These are phyloP conservation scores for Dicentrarchus labrax DNA, from an alignment of 2,113 vertebrate genomes.

Conservation along the genomic window DNA sequence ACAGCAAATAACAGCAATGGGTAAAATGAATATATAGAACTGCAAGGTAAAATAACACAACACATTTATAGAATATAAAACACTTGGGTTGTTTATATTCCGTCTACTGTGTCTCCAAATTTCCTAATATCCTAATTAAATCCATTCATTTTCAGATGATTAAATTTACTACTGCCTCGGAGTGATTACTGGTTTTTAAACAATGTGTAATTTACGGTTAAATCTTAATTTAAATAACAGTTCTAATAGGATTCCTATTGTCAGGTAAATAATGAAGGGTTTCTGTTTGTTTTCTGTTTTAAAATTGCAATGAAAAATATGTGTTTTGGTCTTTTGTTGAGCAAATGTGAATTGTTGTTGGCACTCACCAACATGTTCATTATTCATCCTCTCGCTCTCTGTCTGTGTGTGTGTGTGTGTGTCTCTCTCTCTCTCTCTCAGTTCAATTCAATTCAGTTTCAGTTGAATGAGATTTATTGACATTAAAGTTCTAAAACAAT, in stretches of 20 bases:
- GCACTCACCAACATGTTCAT: neutral
- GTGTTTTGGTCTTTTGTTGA: slow-evolving; percentile 29
- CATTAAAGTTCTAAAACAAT: slow-evolving; percentile 31
- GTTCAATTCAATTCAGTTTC: slow-evolving; percentile 10
- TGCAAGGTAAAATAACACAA: slow-evolving; percentile 7
- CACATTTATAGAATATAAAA: neutral
- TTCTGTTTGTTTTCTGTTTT: neutral
- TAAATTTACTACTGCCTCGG: neutral
- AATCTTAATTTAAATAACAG: neutral
- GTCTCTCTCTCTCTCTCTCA: neutral
- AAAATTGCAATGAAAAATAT: slow-evolving; percentile 9
- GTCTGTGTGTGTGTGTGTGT: neutral
- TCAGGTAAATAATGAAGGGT: neutral
- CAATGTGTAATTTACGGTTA: neutral
- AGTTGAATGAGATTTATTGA: slow-evolving; percentile 47
- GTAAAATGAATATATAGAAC: neutral
- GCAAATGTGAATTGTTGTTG: slow-evolving; percentile 7
- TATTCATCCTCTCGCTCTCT: slow-evolving; percentile 7
- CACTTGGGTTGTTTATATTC: neutral
- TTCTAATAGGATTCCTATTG: neutral
- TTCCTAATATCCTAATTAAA: neutral
- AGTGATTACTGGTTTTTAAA: neutral
- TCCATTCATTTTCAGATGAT: neutral
- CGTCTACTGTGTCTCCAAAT: neutral
- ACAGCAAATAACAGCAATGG: neutral